phyloP scores from a whole-genome alignment of 1,140 invertebrate species.

The Drosophila ogumai region DNA sequence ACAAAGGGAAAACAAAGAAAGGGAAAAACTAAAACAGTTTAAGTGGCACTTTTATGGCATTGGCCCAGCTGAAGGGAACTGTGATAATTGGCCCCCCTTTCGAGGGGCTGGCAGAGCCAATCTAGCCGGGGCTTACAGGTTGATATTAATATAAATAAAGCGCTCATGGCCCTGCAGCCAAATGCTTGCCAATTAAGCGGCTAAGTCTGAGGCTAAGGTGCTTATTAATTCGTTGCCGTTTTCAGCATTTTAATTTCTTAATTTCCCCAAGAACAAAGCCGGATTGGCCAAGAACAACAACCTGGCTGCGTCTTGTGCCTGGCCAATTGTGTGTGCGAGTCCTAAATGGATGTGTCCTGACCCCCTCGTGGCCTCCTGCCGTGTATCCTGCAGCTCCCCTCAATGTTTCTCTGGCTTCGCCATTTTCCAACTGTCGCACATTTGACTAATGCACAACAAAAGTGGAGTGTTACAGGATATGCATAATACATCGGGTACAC shows the following conservation, averaged over 20 bases:
- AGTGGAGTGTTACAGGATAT: constrained; percentile 83
- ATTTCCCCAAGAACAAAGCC: constrained; percentile 53
- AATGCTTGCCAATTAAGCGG: constrained; percentile 70
- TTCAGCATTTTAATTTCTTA: constrained; percentile 75
- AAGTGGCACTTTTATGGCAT: constrained; percentile 81
- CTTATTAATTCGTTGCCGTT: constrained; percentile 72
- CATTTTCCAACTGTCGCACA: constrained; percentile 79
- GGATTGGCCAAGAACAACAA: constrained; percentile 14
- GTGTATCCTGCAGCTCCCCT: constrained; percentile 4
- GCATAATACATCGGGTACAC: constrained; percentile 83
- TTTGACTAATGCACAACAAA: constrained; percentile 84
- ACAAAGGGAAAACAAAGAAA: constrained; percentile 30
- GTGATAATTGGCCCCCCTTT: constrained; percentile 62
- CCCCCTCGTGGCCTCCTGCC: neutral
- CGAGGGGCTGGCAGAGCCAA: constrained; percentile 26
- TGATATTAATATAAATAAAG: constrained; percentile 69
- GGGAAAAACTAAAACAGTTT: constrained; percentile 76
- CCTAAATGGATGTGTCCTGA: constrained; percentile 53
- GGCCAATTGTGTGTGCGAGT: constrained; percentile 74
- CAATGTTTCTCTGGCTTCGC: constrained; percentile 41
- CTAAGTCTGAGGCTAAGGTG: constrained; percentile 56
- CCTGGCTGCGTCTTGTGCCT: constrained; percentile 13
- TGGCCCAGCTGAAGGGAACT: constrained; percentile 45
- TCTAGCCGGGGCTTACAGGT: constrained; percentile 50
- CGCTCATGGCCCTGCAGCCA: constrained; percentile 35